Evolutionary conservation across 1,140 invertebrate species (phyloP).

Genomic region (Nylanderia fulva): DNA sequence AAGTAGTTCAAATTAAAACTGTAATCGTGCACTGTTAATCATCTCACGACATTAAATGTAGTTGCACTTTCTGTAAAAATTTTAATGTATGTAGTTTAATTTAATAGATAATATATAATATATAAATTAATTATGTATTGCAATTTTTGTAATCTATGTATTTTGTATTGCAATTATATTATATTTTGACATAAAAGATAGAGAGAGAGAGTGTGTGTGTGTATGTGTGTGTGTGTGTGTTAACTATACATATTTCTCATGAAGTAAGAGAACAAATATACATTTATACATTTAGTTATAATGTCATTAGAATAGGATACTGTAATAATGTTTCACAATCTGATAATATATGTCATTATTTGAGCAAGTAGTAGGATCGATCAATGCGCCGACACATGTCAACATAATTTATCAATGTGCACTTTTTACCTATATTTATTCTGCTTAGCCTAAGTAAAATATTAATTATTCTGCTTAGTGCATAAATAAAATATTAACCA

Average conservation of each 20-base stretch:
- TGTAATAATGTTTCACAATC: conserved; percentile 12
- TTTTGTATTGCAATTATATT: too few relatives aligned
- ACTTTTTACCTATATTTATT: neutral
- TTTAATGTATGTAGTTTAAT: neutral
- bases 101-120: neutral
- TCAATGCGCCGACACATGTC: neutral
- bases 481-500: conserved; percentile 3
- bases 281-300: neutral
- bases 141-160: too few relatives aligned
- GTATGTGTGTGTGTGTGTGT: too few relatives aligned
- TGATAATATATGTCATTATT: conserved; percentile 28
- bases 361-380: neutral
- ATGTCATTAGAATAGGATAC: conserved; percentile 2
- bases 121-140: neutral
- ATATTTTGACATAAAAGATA: too few relatives aligned
- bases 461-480: neutral
- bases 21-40: conserved; percentile 31
- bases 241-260: neutral
- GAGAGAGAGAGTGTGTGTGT: too few relatives aligned
- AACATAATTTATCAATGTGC: conserved; percentile 22
- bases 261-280: neutral
- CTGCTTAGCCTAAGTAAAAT: neutral
- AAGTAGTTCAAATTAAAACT: conserved; percentile 3
- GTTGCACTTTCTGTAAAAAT: neutral
- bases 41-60: conserved; percentile 1